A percentile compares a stretch with the other conserved stretches of the same genome.
Evolutionary conservation across 2,113 vertebrate species (phyloP).

Genomic region (Hemiscyllium ocellatum): DNA sequence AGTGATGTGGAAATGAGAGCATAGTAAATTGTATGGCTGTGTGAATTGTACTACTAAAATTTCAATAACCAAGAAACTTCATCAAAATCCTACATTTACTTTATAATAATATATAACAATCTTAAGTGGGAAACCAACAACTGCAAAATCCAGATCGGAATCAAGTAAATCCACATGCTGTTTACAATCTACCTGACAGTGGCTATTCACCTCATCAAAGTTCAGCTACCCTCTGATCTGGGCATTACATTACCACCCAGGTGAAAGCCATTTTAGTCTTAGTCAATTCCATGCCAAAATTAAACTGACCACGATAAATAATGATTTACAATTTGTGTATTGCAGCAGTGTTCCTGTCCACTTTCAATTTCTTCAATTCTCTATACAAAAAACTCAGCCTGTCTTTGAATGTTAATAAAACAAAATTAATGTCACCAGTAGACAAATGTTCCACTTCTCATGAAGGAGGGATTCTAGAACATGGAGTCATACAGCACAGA

Average conservation of each 20-base stretch:
- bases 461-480: neutral
- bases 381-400: neutral
- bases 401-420: neutral
- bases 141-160: too few species aligned
- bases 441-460: neutral
- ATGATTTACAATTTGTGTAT: neutral
- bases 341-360: neutral
- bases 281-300: too few species aligned
- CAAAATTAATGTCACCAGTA: neutral
- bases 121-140: neutral
- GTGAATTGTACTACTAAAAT: neutral
- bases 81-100: neutral
- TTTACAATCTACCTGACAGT: neutral
- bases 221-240: too few species aligned
- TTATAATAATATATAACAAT: neutral
- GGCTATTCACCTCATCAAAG: neutral
- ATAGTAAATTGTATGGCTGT: neutral
- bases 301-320: neutral
- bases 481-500: neutral
- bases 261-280: too few species aligned
- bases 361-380: neutral
- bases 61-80: neutral
- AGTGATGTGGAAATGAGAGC: neutral
- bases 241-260: too few species aligned
- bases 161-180: neutral